Base-by-base conservation (phyloP, 37 sponge, comb jelly and placozoan genomes). In the Diacarnus erythraeanus region DNA sequence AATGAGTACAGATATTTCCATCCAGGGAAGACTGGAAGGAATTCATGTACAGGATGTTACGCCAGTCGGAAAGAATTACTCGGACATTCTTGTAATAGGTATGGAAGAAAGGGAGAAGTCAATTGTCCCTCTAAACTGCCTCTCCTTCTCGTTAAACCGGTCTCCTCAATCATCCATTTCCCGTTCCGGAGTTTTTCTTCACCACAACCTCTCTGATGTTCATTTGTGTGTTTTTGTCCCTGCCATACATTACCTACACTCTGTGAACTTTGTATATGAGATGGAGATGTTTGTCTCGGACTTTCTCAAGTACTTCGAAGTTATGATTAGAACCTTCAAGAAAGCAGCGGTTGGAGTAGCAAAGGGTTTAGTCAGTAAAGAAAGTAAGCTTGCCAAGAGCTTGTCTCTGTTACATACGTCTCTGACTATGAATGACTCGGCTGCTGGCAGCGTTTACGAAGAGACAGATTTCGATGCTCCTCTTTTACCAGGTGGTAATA, bases 301-400 rank as follows among this genome's bases (percentile, higher is more conserved):
- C 3, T 94, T 97, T 58, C 77, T 86, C 27, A 57, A 57, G 34
- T 85, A 83, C 57, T 58, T 79, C 20, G 23, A 56, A 3, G 42
- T 39, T 26, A 39, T 83, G 42, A 75, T 67, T 60, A 67, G 75
- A 25, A 85, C 95, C 22, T 54, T 97, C 42, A 75, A 64, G 31
- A 77, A 47, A 0, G 95, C 97, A 6, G 95, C 97, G 22, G 81
- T 86, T 38, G 97, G 93, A 20, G 87, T 97, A 74, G 97, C 97
- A 42, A 92, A 80, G 66, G 93, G 93, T 8, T 35, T 92, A 0
- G 93, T 89, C 2, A 65, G 80, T 0, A 54, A 80, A 26, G 74
- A 82, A 56, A 83, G 90, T 58, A 67, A 85, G 23, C 42, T 93
- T 0, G 64, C 76, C 10, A 64, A 81, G 43, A 54, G 83, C 0